Percentiles rank a stretch among this genome's conserved stretches.
These are phyloP conservation scores for Neopelma chrysocephalum DNA, from an alignment of 2,797 vertebrate species.

Conservation along the genomic window DNA sequence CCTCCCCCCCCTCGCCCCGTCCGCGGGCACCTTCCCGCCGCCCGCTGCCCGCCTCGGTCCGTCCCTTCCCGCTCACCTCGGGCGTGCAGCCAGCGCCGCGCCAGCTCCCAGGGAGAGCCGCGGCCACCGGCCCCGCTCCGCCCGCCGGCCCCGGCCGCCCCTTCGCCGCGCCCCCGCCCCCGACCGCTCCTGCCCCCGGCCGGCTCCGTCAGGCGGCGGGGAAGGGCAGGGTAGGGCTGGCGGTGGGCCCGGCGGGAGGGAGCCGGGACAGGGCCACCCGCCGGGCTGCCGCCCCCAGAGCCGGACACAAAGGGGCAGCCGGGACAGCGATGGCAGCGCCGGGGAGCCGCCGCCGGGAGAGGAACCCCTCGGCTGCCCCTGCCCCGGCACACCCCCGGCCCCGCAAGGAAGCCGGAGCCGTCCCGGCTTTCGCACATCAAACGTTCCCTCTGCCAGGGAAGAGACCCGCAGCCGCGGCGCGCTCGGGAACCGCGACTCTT, in stretches of 20 bases:
- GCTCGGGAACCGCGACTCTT: background rate
- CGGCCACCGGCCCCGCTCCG: slow-evolving; percentile 53
- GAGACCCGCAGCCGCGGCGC: background rate
- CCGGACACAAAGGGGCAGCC: slow-evolving; percentile 69
- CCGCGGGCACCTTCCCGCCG: background rate
- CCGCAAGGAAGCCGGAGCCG: background rate
- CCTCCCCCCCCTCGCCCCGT: background rate
- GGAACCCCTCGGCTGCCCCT: background rate
- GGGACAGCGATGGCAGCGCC: slow-evolving; percentile 36
- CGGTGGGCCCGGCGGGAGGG: background rate
- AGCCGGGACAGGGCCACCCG: slow-evolving; percentile 67
- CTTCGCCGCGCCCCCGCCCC: slow-evolving; percentile 11
- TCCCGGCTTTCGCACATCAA: background rate
- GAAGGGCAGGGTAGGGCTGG: background rate
- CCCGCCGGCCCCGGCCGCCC: slow-evolving; percentile 52
- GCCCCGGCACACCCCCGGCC: background rate
- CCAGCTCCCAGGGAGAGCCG: slow-evolving; percentile 5
- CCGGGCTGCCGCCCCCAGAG: background rate
- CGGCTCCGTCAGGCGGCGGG: background rate
- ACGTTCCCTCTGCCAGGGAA: background rate
- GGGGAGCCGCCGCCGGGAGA: too few species aligned
- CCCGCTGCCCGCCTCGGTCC: background rate
- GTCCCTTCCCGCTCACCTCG: slow-evolving; percentile 58
- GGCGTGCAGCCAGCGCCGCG: slow-evolving; percentile 55
- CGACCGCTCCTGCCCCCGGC: background rate